Percentiles rank a stretch among this genome's conserved stretches.
Conservation (phyloP, 2,888 invertebrate genomes). For the Geophilus truncorum region DNA sequence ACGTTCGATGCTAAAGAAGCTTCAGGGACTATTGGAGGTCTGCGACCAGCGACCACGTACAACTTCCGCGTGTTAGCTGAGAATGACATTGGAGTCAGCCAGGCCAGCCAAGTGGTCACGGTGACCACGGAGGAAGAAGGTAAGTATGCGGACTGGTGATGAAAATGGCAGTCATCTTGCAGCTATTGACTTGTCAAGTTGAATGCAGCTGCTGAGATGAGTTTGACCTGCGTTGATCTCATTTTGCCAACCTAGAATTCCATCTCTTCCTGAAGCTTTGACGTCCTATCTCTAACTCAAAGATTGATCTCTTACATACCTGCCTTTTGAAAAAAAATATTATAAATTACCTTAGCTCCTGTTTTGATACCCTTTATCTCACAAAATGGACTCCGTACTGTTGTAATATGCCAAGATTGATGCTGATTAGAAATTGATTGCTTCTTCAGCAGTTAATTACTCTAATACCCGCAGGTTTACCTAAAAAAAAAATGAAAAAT, state of each 20-base stretch:
- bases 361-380: no score
- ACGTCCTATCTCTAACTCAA: background rate
- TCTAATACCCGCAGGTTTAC: no score
- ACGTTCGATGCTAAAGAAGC: constrained; percentile 33
- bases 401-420: no score
- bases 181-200: constrained; percentile 18
- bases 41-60: constrained; percentile 86
- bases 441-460: no score
- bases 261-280: background rate
- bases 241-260: constrained; percentile 13
- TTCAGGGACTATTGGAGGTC: constrained; percentile 52
- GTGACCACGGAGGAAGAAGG: constrained; percentile 93
- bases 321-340: background rate
- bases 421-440: no score
- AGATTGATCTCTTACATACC: background rate
- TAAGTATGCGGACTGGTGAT: constrained; percentile 40
- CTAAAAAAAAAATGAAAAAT: no score
- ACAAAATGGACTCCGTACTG: no score
- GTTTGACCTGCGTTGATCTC: background rate
- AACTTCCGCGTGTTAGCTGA: constrained; percentile 88
- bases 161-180: background rate
- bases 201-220: background rate
- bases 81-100: constrained; percentile 88
- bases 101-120: constrained; percentile 84
- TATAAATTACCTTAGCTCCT: background rate